Evolutionary conservation across 2,888 invertebrate genomes (phyloP), one percentile per base, ranked within the genome.

Genomic region (Antheraea yamamai): DNA sequence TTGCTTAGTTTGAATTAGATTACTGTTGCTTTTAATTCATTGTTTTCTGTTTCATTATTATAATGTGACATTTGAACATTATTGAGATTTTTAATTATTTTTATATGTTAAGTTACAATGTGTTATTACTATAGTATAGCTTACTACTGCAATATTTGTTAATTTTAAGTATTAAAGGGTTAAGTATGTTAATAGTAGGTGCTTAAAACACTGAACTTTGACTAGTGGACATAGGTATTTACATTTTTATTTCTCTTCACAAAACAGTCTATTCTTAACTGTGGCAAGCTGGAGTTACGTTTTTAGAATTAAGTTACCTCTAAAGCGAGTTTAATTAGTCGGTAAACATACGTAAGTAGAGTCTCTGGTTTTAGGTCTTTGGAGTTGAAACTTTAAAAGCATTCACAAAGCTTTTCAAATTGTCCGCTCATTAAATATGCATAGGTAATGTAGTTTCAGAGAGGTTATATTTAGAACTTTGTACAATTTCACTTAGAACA

Each of bases 331-430:
- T n/a, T 70, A 70, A 70, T 39, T 70, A 70, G 70, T 70, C 3
- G 39, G 70, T 39, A 70, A 70, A 70, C 39, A 70, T 12, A 39
- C 39, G 20, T 39, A 39, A 70, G 39, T 70, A 39, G 8, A 16
- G n/a, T 70, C n/a, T 12, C 20, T 39, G 39, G 39, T 61, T 35
- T n/a, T 39, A 39, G 12, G 20, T 70, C 70, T 70, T 70, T 70
- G 68, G 20, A 20, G 68, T 39, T 64, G 20, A 70, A 70, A 70
- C 70, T 70, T 39, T 39, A 20, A 8, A 39, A 39, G 39, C 39
- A 20, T 70, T 7, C 18, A 39, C 39, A 39, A 70, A 70, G 68
- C 35, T 39, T 70, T 70, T 39, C 70, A 39, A 35, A 70, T 70
- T 70, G n/a, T n/a, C 70, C n/a, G 35, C 68, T 68, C 68, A 39